phyloP scores from a whole-genome alignment of 2,113 vertebrate genomes.

The Pelmatolapia mariae region DNA sequence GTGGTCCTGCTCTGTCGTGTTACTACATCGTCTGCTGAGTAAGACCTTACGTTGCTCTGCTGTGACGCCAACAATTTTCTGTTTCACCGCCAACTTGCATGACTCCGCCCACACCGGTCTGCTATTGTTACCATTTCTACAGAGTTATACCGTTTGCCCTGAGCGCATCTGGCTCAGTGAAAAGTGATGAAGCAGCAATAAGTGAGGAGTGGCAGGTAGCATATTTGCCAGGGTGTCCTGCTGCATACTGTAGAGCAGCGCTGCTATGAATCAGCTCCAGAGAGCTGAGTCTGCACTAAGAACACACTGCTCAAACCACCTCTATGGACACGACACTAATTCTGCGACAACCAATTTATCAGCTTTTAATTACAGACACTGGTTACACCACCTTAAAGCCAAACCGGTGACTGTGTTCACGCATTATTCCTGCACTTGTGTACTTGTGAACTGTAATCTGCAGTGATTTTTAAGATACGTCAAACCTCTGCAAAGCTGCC shows the following conservation, averaged over 20 bases:
- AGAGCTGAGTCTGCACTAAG: slow-evolving; percentile 16
- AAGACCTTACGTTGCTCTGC: neutral
- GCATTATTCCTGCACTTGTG: neutral
- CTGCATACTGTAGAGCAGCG: neutral
- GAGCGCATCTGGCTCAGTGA: neutral
- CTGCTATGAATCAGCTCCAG: neutral
- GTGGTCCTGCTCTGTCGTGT: neutral
- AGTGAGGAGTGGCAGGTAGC: neutral
- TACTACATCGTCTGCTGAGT: neutral
- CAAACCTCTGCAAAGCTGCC: neutral
- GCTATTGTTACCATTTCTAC: neutral
- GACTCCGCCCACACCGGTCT: neutral
- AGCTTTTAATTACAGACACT: slow-evolving; percentile 6
- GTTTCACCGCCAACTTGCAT: neutral
- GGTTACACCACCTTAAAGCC: neutral
- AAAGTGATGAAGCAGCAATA: slow-evolving; percentile 20
- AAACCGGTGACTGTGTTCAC: neutral
- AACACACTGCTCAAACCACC: neutral
- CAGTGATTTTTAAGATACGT: neutral
- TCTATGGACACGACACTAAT: neutral
- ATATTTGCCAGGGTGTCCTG: neutral
- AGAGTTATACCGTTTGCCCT: neutral
- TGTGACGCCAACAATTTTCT: neutral
- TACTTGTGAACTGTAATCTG: neutral
- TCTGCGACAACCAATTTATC: neutral